Conservation (phyloP, 2,888 invertebrate genomes). For the Caenorhabditis doughertyi region DNA sequence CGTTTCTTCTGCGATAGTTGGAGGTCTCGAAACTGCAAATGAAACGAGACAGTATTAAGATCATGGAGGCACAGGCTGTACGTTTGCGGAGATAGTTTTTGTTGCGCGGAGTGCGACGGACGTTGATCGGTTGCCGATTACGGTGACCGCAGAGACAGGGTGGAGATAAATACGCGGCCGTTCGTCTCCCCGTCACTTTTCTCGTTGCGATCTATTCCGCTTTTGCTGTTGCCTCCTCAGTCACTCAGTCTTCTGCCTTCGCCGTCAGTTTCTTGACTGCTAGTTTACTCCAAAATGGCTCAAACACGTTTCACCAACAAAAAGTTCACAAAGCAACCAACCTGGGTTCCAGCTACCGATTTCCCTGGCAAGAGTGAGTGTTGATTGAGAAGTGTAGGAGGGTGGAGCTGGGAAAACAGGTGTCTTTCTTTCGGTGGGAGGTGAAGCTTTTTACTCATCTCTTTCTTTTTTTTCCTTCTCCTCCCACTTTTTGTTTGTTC, state of each 20-base stretch:
- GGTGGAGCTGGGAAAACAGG: slow-evolving; percentile 42
- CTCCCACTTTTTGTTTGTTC: slow-evolving; percentile 56
- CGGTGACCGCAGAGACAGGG: slow-evolving; percentile 61
- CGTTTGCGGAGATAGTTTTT: slow-evolving; percentile 50
- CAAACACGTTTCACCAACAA: slow-evolving; percentile 69
- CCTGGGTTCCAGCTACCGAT: slow-evolving; percentile 79
- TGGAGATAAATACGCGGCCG: slow-evolving; percentile 56
- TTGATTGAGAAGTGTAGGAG: not conserved
- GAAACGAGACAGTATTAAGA: slow-evolving; percentile 23
- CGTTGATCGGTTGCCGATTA: slow-evolving; percentile 56
- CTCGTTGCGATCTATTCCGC: slow-evolving; percentile 49
- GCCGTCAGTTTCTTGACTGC: slow-evolving; percentile 19
- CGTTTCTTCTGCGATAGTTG: slow-evolving; percentile 37
- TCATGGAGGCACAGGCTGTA: slow-evolving; percentile 19
- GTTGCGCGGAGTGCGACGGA: slow-evolving; percentile 59
- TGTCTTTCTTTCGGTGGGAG: slow-evolving; percentile 36
- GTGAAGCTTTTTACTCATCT: slow-evolving; percentile 37
- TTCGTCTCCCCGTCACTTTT: slow-evolving; percentile 57
- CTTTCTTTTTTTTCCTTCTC: slow-evolving; percentile 12
- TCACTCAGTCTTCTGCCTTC: slow-evolving; percentile 7
- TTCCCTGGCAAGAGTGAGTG: slow-evolving; percentile 78
- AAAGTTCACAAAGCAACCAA: slow-evolving; percentile 59
- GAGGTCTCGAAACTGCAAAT: slow-evolving; percentile 65
- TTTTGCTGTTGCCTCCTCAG: slow-evolving; percentile 24
- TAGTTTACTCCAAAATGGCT: slow-evolving; percentile 64